Percentiles rank a stretch among this genome's conserved stretches.
Evolutionary conservation across 1,140 invertebrate species (phyloP).

Genomic region (Heliconius himera): DNA sequence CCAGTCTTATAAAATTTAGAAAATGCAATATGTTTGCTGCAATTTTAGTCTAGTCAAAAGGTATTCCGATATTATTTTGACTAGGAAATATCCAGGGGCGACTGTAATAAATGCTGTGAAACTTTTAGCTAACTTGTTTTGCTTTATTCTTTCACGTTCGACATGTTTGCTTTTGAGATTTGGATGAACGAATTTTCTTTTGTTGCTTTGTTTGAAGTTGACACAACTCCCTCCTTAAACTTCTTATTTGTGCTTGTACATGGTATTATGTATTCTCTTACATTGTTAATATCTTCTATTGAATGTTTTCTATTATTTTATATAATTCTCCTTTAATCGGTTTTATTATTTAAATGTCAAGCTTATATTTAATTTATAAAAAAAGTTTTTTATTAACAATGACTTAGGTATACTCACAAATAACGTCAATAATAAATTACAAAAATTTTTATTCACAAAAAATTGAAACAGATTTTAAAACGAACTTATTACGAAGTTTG

Average conservation of each 20-base stretch:
- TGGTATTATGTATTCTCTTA: conserved; percentile 17
- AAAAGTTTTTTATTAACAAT: neutral
- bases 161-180: conserved; percentile 61
- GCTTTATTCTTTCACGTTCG: conserved; percentile 48
- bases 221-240: conserved; percentile 31
- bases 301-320: neutral
- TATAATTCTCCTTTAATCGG: neutral
- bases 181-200: conserved; percentile 41
- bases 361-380: neutral
- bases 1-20: conserved; percentile 7
- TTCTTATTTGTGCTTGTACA: conserved; percentile 26
- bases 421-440: neutral
- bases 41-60: conserved; percentile 17
- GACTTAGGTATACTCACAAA: neutral
- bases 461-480: conserved; percentile 38
- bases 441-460: conserved; percentile 22
- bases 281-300: neutral
- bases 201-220: conserved; percentile 42
- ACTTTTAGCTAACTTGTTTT: conserved; percentile 56
- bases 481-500: conserved; percentile 45
- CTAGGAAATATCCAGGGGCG: conserved; percentile 39
- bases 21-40: conserved; percentile 3
- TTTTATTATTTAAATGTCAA: neutral
- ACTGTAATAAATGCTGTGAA: conserved; percentile 60
- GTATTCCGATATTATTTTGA: conserved; percentile 33